A percentile compares a stretch with the other conserved stretches of the same genome.
Evolutionary conservation across 2,888 invertebrate genomes (phyloP).

Genomic region (Helicoverpa assulta): DNA sequence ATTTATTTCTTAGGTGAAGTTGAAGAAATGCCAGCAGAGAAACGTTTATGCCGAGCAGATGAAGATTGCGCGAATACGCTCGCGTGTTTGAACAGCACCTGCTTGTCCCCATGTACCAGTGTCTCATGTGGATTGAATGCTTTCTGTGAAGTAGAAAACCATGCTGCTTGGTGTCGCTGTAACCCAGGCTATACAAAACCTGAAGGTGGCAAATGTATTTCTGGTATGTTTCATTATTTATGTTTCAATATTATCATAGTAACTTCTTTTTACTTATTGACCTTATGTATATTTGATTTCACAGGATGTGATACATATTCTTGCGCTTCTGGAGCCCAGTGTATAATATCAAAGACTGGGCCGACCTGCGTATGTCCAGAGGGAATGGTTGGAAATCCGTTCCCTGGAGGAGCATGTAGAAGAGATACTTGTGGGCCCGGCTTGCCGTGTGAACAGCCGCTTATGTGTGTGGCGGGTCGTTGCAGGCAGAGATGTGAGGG

Average conservation of each 20-base stretch:
- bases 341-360: slow-evolving; percentile 95
- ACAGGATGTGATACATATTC: slow-evolving; percentile 93
- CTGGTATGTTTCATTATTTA: slow-evolving; percentile 88
- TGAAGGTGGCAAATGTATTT: slow-evolving; percentile 95
- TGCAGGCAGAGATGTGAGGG: slow-evolving; percentile 97
- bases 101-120: slow-evolving; percentile 94
- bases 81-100: slow-evolving; percentile 94
- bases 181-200: slow-evolving; percentile 95
- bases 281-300: slow-evolving; percentile 12
- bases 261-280: not conserved
- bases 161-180: slow-evolving; percentile 97
- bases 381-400: slow-evolving; percentile 96
- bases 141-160: slow-evolving; percentile 96
- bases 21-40: slow-evolving; percentile 87
- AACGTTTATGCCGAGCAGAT: slow-evolving; percentile 92
- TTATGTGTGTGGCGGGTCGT: slow-evolving; percentile 96
- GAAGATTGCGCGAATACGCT: slow-evolving; percentile 95
- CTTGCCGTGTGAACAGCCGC: slow-evolving; percentile 94
- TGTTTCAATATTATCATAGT: not conserved
- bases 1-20: slow-evolving; percentile 72
- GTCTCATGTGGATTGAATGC: slow-evolving; percentile 96
- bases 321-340: slow-evolving; percentile 95
- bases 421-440: slow-evolving; percentile 95
- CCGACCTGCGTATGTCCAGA: slow-evolving; percentile 97
- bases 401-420: slow-evolving; percentile 96